These are phyloP conservation scores for Aleiodes leptofemur DNA, from an alignment of 2,888 invertebrate genomes.

Conservation along the genomic window DNA sequence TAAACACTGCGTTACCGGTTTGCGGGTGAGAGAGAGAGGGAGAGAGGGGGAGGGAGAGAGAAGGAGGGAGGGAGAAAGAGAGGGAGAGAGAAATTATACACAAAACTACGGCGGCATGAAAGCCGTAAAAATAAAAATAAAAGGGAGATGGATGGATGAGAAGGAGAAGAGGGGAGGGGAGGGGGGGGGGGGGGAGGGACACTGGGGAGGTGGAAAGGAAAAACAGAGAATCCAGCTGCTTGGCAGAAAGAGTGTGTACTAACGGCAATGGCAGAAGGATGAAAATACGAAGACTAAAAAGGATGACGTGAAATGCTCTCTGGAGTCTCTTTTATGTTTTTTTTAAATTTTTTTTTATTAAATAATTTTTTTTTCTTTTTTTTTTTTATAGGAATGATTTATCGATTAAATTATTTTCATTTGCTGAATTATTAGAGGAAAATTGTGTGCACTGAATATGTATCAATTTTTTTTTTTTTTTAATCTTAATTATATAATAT, in stretches of 20 bases:
- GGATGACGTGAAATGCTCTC: constrained; percentile 15
- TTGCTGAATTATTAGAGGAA: no score
- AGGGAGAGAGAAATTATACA: not conserved
- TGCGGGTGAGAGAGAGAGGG: constrained; percentile 46
- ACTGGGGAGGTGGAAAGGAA: constrained; percentile 40
- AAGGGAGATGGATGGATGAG: constrained; percentile 48
- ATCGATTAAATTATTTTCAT: no score
- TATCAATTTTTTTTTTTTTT: no score
- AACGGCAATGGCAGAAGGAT: constrained; percentile 29
- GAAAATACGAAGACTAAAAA: constrained; percentile 30
- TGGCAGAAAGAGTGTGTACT: constrained; percentile 32
- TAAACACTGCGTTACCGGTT: constrained; percentile 41
- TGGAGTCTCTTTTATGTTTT: not conserved
- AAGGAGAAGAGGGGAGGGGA: constrained; percentile 41
- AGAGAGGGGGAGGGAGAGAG: constrained; percentile 5
- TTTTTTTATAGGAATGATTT: no score
- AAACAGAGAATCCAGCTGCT: constrained; percentile 41
- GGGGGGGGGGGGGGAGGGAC: constrained; percentile 43
- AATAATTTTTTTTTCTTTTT: no score
- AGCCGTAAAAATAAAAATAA: constrained; percentile 27
- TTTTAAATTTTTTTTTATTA: no score
- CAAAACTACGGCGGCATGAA: constrained; percentile 36
- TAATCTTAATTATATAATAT: no score
- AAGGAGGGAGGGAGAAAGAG: constrained; percentile 44
- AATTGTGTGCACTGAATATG: no score